phyloP scores from a whole-genome alignment of 2,888 invertebrate species.

The Hoplodrina blanda region DNA sequence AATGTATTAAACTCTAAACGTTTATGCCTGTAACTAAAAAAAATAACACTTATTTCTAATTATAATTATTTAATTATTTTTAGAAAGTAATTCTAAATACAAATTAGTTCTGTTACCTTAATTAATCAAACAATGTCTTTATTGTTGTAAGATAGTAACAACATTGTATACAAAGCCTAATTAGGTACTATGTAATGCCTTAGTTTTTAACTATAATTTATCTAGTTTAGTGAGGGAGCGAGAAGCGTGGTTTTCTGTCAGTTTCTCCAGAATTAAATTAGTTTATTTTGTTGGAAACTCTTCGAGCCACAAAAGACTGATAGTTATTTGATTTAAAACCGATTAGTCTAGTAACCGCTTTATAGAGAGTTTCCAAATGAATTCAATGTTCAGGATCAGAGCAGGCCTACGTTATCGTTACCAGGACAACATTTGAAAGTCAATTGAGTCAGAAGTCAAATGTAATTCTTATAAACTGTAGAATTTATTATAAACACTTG shows the following conservation, averaged over 20 bases:
- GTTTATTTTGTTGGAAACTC: slow-evolving; percentile 31
- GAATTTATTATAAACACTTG: not conserved
- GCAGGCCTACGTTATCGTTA: not conserved
- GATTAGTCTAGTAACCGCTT: slow-evolving; percentile 12
- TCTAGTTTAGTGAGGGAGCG: slow-evolving; percentile 7
- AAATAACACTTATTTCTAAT: not conserved
- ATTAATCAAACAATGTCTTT: slow-evolving; percentile 15
- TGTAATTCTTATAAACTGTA: not conserved
- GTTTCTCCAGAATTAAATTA: slow-evolving; percentile 24
- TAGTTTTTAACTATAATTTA: slow-evolving; percentile 26
- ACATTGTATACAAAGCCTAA: slow-evolving; percentile 2
- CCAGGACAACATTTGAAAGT: slow-evolving; percentile 2
- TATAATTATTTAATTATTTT: not conserved
- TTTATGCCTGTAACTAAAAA: not conserved
- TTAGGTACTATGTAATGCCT: slow-evolving; percentile 6
- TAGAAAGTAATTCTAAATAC: not conserved
- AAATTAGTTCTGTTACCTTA: slow-evolving; percentile 7
- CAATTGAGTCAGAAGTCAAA: slow-evolving; percentile 8
- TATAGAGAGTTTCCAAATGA: not conserved
- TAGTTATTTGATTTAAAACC: slow-evolving; percentile 47
- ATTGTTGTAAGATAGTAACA: slow-evolving; percentile 1
- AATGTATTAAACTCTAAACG: too few species aligned
- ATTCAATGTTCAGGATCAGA: slow-evolving; percentile 1
- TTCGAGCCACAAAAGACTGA: slow-evolving; percentile 16
- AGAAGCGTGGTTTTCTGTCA: slow-evolving; percentile 5